Percentiles rank a stretch among this genome's conserved stretches.
phyloP scores from a whole-genome alignment of 2,113 vertebrate genomes.

The Odobenus rosmarus region DNA sequence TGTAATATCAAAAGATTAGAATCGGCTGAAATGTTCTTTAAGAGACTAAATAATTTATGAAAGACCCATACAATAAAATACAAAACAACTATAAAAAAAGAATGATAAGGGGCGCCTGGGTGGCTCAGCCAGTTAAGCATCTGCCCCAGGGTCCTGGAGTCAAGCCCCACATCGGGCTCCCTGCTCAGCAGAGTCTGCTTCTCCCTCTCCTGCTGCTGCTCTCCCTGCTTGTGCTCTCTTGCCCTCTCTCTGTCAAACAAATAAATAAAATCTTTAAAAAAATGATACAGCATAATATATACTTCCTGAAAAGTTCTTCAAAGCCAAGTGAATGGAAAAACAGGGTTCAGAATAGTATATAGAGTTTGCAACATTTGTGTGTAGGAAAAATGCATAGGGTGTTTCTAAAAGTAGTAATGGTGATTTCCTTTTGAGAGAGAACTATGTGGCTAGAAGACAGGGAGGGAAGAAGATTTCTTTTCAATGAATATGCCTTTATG shows the following conservation, averaged over 20 bases:
- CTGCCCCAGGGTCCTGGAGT: background rate
- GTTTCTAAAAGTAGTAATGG: background rate
- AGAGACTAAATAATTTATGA: background rate
- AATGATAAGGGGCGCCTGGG: too few species aligned
- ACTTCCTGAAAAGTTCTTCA: background rate
- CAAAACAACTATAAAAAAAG: background rate
- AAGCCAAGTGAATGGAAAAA: background rate
- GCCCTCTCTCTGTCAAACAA: background rate
- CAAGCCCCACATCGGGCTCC: background rate
- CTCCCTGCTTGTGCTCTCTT: background rate
- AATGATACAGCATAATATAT: background rate
- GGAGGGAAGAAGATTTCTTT: background rate
- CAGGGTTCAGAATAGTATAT: background rate
- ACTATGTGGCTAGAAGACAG: background rate
- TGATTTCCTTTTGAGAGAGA: background rate
- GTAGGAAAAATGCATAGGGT: background rate
- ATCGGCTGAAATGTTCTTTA: background rate
- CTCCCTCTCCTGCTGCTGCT: background rate
- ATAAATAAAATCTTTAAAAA: background rate
- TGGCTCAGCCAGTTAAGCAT: background rate
- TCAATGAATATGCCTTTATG: background rate
- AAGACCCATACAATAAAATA: background rate
- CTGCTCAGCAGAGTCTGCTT: too few species aligned
- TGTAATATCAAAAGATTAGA: background rate
- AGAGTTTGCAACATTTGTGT: background rate